Evolutionary conservation across 2,113 vertebrate genomes (phyloP).

Genomic region (Prietella phreatophila): DNA sequence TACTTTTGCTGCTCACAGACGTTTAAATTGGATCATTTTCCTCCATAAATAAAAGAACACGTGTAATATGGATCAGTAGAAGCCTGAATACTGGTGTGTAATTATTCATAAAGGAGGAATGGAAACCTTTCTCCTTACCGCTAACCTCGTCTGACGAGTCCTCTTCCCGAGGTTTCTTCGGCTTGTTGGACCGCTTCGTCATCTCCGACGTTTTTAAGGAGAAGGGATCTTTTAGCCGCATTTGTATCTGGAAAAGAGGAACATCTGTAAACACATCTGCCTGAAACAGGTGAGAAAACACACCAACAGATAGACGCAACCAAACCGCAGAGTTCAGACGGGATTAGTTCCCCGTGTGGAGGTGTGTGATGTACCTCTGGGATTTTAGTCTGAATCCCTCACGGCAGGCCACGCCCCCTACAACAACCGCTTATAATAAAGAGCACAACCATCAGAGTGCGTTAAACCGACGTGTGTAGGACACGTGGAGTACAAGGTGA

Average conservation of each 20-base stretch:
- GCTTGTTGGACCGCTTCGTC: conserved; percentile 86
- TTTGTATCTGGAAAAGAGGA: conserved; percentile 77
- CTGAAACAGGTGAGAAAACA: not conserved
- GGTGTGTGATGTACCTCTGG: not conserved
- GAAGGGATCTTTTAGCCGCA: conserved; percentile 94
- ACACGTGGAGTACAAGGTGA: not conserved
- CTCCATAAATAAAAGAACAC: too few species aligned
- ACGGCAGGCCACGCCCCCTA: not conserved
- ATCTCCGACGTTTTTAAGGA: conserved; percentile 81
- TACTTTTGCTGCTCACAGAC: too few species aligned
- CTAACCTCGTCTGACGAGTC: conserved; percentile 96
- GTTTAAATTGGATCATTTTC: too few species aligned
- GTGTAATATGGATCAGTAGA: too few species aligned
- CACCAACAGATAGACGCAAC: not conserved
- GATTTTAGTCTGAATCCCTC: not conserved
- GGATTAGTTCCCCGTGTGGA: not conserved
- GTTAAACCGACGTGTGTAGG: not conserved
- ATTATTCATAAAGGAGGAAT: not conserved
- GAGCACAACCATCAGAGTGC: not conserved
- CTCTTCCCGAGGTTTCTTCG: conserved; percentile 84
- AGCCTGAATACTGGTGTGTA: not conserved
- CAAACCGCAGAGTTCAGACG: not conserved
- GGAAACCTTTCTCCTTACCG: conserved; percentile 68
- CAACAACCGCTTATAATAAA: not conserved
- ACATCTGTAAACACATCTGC: conserved; percentile 15